Base-by-base conservation (phyloP, 1,140 invertebrate species). In the Doryteuthis pealeii region DNA sequence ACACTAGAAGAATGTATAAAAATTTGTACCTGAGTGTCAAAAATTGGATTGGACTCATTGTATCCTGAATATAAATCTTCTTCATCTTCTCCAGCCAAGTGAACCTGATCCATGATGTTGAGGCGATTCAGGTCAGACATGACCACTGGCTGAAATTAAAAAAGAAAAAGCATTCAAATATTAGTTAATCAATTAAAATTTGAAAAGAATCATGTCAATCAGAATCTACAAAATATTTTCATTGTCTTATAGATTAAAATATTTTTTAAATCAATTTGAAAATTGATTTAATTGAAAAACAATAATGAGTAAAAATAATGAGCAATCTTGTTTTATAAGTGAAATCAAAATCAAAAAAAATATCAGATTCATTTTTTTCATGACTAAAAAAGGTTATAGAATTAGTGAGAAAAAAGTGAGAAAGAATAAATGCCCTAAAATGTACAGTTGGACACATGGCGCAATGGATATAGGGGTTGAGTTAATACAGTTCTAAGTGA, bases 11-110 rank as follows among this genome's bases (percentile, higher is more conserved):
- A 40, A 40, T 40, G 10, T 3, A 40, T 40, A 40, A 40, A 40
- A 40, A 5, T 3, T 10, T 10, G 10, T 75, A 89, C 88, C 70
- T 87, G 90, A 28, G 90, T 91, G 78, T 90, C 91, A 33, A 93
- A 87, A 10, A 88, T 88, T 14, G 91, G 90, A 78, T 91, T 90
- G 79, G 91, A 92, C 75, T 92, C 91, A 88, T 93, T 92, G 80
- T 91, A 93, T 33, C 92, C 92, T 45, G 89, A 88, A 85, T 93
- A 93, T 68, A 92, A 85, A 83, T 93, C 92, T 77, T 92, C 91
- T 78, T 88, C 85, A 79, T 87, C 85, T 76, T 88, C 87, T 66
- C 84, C 86, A 22, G 81, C 86, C 35, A 87, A 73, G 77, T 87
- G 85, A 70, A 85, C 81, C 32, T 84, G 82, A 71, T 87, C 86